Evolutionary conservation across 2,888 invertebrate genomes (phyloP).

Genomic region (Tipula confusa): DNA sequence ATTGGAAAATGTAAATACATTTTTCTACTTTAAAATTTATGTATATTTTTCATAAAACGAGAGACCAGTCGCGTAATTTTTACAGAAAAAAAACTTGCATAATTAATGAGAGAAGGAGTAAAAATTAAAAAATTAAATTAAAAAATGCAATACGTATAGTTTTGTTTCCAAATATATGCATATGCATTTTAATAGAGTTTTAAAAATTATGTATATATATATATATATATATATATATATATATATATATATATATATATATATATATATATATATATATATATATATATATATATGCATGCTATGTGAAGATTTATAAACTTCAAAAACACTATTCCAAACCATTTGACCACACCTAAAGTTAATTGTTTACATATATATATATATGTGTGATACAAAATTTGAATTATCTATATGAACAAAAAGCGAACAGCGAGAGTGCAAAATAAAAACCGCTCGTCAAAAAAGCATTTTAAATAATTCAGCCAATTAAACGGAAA

Average conservation of each 20-base stretch:
- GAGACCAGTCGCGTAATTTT: slow-evolving; percentile 20
- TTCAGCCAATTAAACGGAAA: neutral
- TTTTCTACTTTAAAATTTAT: slow-evolving; percentile 5
- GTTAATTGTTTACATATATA: too few relatives aligned
- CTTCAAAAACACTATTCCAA: neutral
- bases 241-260: too few relatives aligned
- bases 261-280: too few relatives aligned
- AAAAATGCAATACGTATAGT: neutral
- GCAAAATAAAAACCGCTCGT: neutral
- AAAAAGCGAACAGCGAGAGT: neutral
- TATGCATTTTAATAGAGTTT: neutral
- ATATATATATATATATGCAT: too few relatives aligned
- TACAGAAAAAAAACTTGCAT: neutral
- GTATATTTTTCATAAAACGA: neutral
- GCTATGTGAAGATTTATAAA: neutral
- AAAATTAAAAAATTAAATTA: slow-evolving; percentile 4
- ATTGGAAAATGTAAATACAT: neutral
- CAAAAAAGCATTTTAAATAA: slow-evolving; percentile 15
- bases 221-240: too few relatives aligned
- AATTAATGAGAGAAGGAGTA: neutral
- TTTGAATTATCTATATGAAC: neutral
- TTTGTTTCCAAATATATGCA: neutral
- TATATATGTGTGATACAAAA: neutral
- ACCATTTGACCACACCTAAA: neutral
- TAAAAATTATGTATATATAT: neutral